Base-by-base conservation (phyloP, 2,113 vertebrate genomes). In the Pluvianellus socialis region DNA sequence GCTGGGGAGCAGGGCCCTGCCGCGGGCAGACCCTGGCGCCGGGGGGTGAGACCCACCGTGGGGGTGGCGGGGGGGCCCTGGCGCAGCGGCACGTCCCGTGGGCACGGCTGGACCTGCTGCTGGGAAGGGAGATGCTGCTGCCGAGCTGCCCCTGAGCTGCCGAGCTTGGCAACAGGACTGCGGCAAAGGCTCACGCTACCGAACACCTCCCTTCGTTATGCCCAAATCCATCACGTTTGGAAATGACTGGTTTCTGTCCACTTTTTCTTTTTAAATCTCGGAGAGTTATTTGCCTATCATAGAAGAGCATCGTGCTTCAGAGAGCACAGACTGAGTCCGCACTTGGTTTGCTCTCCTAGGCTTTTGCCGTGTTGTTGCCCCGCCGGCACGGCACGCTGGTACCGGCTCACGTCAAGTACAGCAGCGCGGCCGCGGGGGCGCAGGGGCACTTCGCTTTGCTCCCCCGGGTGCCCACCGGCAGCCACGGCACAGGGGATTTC, bases 1-100 rank as follows among this genome's bases (percentile, higher is more conserved):
- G n/a, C 7, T 44, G 42, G 61, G 66, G 80, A 32, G 23, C 18
- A 3, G 30, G 35, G 28, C 47, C 35, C 7, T 15, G 58, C 79
- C 2, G 1, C 1, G 1, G 27, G 7, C 1, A 3, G 66, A 7
- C 44, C 7, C 0, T 3, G 12, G 62, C 2, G 0, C 9, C 6
- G 42, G 35, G 49, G 38, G 63, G 9, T 1, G 44, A 30, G 15
- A 28, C 35, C 32, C 35, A 8, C 2, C 0, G 17, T 33, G 62
- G 1, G 0, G 19, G 2, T 6, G 63, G 13, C 14, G 2, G 40
- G 47, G 80, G 80, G 23, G 8, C 14, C 53, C 28, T 6, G 42
- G 40, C 40, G 27, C n/a, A 18, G 53, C 5, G 2, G 30, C 2
- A 3, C 2, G 12, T 75, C 59, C 67, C 40, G 47, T 21, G 12